Percentiles rank a stretch among this genome's conserved stretches.
phyloP scores from a whole-genome alignment of 2,888 invertebrate genomes.

The Dione juno region DNA sequence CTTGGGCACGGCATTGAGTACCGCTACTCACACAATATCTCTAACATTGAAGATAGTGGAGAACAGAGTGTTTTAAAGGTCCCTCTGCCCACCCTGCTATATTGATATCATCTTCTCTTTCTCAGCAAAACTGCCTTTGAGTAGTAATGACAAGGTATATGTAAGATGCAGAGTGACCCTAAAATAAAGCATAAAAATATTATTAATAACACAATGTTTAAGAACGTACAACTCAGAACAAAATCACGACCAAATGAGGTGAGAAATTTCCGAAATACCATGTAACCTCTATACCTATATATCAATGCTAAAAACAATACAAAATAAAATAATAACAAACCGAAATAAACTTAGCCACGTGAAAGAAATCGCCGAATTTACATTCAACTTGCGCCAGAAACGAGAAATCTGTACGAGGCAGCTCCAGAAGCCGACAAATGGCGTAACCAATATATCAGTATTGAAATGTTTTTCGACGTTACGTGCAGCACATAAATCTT shows the following conservation, averaged over 20 bases:
- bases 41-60: no score
- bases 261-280: not conserved
- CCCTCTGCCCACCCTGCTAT: no score
- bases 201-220: no score
- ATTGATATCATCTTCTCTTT: no score
- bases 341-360: not conserved
- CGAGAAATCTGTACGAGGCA: slow-evolving; percentile 6
- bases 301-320: not conserved
- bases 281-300: not conserved
- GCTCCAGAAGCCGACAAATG: slow-evolving; percentile 33
- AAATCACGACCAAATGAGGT: not conserved
- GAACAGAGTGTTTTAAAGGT: no score
- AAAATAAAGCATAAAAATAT: no score
- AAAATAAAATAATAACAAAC: not conserved
- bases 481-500: slow-evolving; percentile 34
- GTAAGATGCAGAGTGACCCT: no score
- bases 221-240: not conserved
- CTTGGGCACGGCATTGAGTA: no score
- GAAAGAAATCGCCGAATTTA: slow-evolving; percentile 16
- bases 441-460: slow-evolving; percentile 34
- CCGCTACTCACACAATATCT: no score
- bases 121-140: no score
- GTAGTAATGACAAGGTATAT: no score
- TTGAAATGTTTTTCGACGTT: slow-evolving; percentile 37
- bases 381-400: slow-evolving; percentile 1